Percentiles rank a stretch among this genome's conserved stretches.
These are phyloP conservation scores for Suncus etruscus DNA, from an alignment of 2,113 vertebrate species.

Conservation along the genomic window DNA sequence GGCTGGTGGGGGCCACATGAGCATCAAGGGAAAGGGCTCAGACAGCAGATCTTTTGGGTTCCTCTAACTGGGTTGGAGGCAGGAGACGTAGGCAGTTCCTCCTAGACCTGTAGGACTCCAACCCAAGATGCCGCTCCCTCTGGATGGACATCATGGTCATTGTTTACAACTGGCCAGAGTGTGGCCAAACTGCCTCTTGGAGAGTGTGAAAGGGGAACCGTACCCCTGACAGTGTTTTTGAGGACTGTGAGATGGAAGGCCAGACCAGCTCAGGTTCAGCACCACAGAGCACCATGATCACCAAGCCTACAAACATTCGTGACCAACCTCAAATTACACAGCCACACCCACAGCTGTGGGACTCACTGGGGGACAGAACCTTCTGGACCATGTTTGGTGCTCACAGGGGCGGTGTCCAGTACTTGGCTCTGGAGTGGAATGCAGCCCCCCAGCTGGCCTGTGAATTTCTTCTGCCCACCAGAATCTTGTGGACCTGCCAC, in stretches of 20 bases:
- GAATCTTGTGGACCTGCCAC: not conserved
- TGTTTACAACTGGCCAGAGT: not conserved
- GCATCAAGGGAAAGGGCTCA: too few relatives aligned
- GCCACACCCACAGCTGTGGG: not conserved
- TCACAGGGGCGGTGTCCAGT: too few relatives aligned
- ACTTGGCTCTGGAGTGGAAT: not conserved
- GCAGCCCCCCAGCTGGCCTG: not conserved
- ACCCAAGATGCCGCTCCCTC: not conserved
- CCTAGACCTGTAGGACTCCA: not conserved
- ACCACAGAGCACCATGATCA: not conserved
- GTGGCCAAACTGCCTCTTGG: not conserved
- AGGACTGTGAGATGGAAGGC: not conserved
- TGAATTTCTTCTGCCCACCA: not conserved
- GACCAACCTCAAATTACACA: not conserved
- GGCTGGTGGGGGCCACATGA: too few relatives aligned
- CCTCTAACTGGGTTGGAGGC: not conserved
- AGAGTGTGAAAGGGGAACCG: not conserved
- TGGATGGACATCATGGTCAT: not conserved
- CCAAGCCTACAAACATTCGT: not conserved
- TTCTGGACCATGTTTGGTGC: not conserved
- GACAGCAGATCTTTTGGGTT: not conserved
- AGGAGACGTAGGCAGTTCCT: too few relatives aligned
- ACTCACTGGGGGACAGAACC: not conserved
- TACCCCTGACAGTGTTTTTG: not conserved
- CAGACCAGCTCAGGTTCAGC: accelerated